Evolutionary conservation across 2,113 vertebrate genomes (phyloP), one percentile per base, ranked within the genome.

Genomic region (Coturnix japonica): DNA sequence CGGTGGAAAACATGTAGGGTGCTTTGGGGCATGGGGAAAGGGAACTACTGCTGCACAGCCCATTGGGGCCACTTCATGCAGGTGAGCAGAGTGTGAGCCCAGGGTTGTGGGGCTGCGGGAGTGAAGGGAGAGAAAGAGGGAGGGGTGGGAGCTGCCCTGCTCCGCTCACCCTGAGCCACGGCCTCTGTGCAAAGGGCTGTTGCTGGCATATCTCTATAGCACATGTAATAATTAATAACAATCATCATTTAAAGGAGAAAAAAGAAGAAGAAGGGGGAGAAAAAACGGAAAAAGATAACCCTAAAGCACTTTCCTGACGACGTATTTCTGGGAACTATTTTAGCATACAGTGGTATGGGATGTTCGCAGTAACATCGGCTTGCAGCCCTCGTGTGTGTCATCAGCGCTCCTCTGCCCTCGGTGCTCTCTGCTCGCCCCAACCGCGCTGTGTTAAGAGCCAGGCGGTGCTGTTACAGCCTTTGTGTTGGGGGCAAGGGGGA

Each of bases 1-100:
- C 74, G 5, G 30, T 33, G 93, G 65, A 33, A 91, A 94, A 81
- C 13, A 72, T 22, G 57, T 22, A 21, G 57, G 86, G 82, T 66
- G 69, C 39, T 39, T 83, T 21, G 49, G 63, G 33, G 65, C 65
- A 61, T 82, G 69, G 83, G 53, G 26, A 46, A 37, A 15, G 39
- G 44, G 16, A 21, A 54, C 9, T 53, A 9, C 26, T 53, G 51
- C 28, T 3, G 51, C 51, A 53, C 15, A 30, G 26, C 26, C 15
- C 51, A 9, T 41, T 13, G 51, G 64, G 35, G 11, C 19, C 46
- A 39, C 77, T 22, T 9, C 31, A 54, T 44, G 39, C 91, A 96
- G 88, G 88, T 91, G 87, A 54, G 33, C 9, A 23, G 56, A 4
- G 20, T 44, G 20, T 21, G 18, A 37, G 69, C 22, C 17, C 31